Conservation (phyloP, 2,888 invertebrate species). For the Agriopis aurantiaria region DNA sequence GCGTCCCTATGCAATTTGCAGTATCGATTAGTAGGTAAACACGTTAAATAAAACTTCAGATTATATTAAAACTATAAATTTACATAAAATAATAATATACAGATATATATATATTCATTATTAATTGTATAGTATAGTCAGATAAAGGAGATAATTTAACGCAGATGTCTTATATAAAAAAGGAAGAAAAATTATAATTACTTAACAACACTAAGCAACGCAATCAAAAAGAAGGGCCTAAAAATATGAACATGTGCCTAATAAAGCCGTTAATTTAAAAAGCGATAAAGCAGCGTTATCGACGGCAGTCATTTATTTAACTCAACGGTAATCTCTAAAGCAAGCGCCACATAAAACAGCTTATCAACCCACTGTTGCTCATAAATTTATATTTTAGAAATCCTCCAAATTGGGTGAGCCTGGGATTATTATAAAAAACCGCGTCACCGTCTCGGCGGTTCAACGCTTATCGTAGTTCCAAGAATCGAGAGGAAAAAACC, state of each 20-base stretch:
- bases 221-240: slow-evolving; percentile 3
- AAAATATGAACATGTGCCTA: slow-evolving; percentile 19
- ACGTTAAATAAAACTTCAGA: background rate
- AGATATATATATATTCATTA: background rate
- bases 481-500: slow-evolving; percentile 67
- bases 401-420: slow-evolving; percentile 56
- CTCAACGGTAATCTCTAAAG: slow-evolving; percentile 52
- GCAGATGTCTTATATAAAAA: background rate
- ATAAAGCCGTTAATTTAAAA: slow-evolving; percentile 48
- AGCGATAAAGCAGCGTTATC: slow-evolving; percentile 45
- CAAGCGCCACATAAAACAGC: slow-evolving; percentile 54
- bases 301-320: slow-evolving; percentile 44
- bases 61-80: no score
- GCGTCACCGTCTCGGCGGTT: slow-evolving; percentile 56
- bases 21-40: background rate
- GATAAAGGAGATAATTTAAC: background rate
- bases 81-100: no score
- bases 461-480: slow-evolving; percentile 65
- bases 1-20: background rate
- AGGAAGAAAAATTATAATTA: background rate
- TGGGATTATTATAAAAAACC: slow-evolving; percentile 61
- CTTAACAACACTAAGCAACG: background rate
- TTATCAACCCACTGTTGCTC: slow-evolving; percentile 52
- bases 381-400: slow-evolving; percentile 54
- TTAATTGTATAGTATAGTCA: background rate